These are phyloP conservation scores for Crocodylus rhombifer DNA, from an alignment of 2,797 vertebrate species.

Conservation along the genomic window DNA sequence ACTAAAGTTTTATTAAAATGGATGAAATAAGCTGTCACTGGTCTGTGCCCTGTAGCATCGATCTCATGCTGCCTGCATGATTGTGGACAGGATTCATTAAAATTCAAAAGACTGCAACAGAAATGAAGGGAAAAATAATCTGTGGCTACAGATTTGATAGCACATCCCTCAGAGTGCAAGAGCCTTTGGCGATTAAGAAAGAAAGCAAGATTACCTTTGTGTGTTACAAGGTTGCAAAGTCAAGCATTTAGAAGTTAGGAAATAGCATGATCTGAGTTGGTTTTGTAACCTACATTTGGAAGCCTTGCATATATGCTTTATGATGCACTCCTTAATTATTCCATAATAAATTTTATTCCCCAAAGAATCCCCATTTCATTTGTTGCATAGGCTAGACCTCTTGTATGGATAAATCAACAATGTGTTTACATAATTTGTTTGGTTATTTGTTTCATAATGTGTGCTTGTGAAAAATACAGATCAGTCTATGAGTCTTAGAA, in stretches of 20 bases:
- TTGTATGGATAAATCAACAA: neutral
- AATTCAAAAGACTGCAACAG: constrained; percentile 23
- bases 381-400: neutral
- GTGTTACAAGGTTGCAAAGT: neutral
- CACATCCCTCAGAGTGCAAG: neutral
- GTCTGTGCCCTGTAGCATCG: neutral
- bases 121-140: neutral
- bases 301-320: neutral
- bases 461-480: no score
- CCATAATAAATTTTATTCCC: neutral
- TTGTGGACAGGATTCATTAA: neutral
- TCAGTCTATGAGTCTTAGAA: no score
- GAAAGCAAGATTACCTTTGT: neutral
- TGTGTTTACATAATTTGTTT: no score
- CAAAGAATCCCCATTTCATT: neutral
- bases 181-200: neutral
- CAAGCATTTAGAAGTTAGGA: neutral
- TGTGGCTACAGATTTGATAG: neutral
- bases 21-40: neutral
- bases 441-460: no score
- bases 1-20: constrained; percentile 42
- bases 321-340: neutral
- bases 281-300: neutral
- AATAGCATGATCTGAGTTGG: neutral
- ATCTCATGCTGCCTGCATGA: neutral